Evolutionary conservation across 2,797 vertebrate species (phyloP), one percentile per base, ranked within the genome.

Genomic region (Anableps anableps): DNA sequence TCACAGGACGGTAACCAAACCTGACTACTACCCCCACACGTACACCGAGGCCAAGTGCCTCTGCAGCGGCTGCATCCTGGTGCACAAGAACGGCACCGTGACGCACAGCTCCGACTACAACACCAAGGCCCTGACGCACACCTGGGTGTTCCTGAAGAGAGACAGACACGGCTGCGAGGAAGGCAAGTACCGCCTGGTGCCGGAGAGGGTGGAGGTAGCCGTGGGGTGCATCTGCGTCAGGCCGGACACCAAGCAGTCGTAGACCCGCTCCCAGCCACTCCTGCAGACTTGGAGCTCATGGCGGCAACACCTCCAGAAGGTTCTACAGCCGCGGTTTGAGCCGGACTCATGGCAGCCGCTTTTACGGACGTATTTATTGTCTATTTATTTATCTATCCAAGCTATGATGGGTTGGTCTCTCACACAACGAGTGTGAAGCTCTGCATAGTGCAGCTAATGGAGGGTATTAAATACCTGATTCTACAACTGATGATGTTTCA

Each of bases 171-270:
- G 79, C 0, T 98, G 97, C 34, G 0, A 0, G 0, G 2, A 53
- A 0, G 66, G 82, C 3, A 58, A 76, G 71, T 88, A 94, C 95
- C 43, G 8, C 0, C 34, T 94, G 43, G 76, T 0, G 31, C 74
- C 48, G 0, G 79, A 80, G 0, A 4, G 0, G 0, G 16, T 74
- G 16, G 3, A 71, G 0, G 95, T 98, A 19, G 88, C 94, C 0
- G 95, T 99, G 31, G 97, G 95, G 62, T 99, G 98, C 45, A 97
- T 96, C 72, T 98, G 98, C 0, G 95, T 89, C 26, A 86, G 93
- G 21, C 21, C 48, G 60, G 29, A 48, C 13, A 60, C 38, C 5
- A 23, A 26, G 23, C 1, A 2, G 6, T 53, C 51, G 51, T 53
- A 53, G 23, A 8, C 5, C 23, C 21, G 23, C 8, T 9, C 34